Evolutionary conservation across 2,888 invertebrate species (phyloP).

Genomic region (Kryphioiulus occultus): DNA sequence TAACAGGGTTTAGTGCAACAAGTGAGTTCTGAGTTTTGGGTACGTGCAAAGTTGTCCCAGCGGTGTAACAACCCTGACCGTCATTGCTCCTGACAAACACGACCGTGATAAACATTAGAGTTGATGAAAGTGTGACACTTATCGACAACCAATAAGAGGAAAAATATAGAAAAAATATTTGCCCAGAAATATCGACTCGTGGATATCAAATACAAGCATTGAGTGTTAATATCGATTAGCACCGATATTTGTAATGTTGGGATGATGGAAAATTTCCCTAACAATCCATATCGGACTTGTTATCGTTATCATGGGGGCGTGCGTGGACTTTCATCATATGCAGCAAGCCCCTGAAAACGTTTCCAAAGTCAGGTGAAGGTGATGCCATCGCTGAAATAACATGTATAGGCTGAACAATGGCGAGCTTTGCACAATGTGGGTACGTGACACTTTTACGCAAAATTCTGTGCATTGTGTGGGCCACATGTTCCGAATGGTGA

Average conservation of each 20-base stretch:
- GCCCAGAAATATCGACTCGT: background rate
- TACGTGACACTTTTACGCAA: background rate
- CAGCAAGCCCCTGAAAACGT: constrained; percentile 6
- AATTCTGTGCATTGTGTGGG: background rate
- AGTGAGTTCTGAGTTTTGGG: no score
- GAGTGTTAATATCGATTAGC: background rate
- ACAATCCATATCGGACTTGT: background rate
- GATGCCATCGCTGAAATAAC: background rate
- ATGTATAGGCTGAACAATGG: background rate
- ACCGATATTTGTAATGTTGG: background rate
- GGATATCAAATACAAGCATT: background rate
- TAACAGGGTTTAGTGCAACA: no score
- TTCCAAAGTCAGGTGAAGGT: background rate
- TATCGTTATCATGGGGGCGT: constrained; percentile 8
- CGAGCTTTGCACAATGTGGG: no score
- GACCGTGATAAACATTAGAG: background rate
- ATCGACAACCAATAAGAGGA: background rate
- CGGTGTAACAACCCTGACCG: background rate
- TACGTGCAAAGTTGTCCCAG: no score
- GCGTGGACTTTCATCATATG: background rate
- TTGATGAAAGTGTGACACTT: background rate
- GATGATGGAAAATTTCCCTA: background rate
- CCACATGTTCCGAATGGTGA: background rate
- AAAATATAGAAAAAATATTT: background rate
- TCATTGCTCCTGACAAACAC: background rate